Evolutionary conservation across 1,140 invertebrate genomes (phyloP), one percentile per base, ranked within the genome.

Genomic region (Mamestra configurata): DNA sequence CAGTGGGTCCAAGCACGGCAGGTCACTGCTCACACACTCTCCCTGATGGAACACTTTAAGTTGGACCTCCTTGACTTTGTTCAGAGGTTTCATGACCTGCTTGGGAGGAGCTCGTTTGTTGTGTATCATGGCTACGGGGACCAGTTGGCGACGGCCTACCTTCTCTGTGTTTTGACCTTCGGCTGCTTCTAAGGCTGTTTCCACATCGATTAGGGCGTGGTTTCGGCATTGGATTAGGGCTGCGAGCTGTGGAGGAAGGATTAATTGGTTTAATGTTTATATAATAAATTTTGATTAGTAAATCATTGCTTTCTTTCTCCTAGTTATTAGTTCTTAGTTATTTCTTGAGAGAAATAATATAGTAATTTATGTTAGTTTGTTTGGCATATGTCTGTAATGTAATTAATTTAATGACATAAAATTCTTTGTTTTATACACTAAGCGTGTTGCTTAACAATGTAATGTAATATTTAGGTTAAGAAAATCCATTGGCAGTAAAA

Each of bases 171-270:
- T 75, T 72, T 92, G 89, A 20, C 90, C 91, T 49, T 95, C 93
- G 0, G 90, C 93, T 0, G 93, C 93, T 76, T 95, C 93, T 10
- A 95, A 64, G 0, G 93, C 93, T 0, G 93, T 94, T 64, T 95
- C 92, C 0, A 95, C 93, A 81, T 95, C 93, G 20, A 95, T 88
- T 2, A 95, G 79, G 0, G 90, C 92, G 83, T 93, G 93, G 76
- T 93, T 95, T 0, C 92, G 87, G 75, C 92, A 93, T 64, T 94
- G 90, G 0, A 95, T 88, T 4, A 95, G 76, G 0, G 92, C 91
- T 79, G 92, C 89, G 68, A 94, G 73, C 93, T 94, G 87, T 24
- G 79, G 82, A 13, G 13, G 15, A 53, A 7, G 2, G 43, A 20
- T 49, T 43, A 4, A 22, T 10, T 46, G 1, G 37, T 40, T 7